These are phyloP conservation scores for Mastigias papua DNA, from an alignment of 30 jellyfish, hydroid and myxozoan genomes.

Conservation along the genomic window DNA sequence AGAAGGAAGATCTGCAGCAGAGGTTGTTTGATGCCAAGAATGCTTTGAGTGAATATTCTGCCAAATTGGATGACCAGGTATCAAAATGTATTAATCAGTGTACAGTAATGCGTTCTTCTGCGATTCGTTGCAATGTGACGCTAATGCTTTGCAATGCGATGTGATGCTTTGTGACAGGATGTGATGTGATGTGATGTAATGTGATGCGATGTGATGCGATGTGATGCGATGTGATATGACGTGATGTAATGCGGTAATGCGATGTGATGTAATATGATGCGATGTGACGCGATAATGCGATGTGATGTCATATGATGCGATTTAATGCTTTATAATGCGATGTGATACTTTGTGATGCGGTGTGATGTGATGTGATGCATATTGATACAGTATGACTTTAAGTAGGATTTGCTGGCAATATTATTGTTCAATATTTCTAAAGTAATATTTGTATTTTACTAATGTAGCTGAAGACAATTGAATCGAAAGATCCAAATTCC, in stretches of 20 bases:
- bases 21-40: constrained; percentile 80
- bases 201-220: not conserved
- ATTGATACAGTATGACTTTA: no score
- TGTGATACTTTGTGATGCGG: no score
- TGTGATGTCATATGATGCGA: not conserved
- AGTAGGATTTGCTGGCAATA: no score
- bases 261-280: not conserved
- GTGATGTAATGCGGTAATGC: not conserved
- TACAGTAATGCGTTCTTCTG: not conserved
- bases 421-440: not conserved
- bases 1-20: constrained; percentile 79
- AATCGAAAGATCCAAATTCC: constrained; percentile 78
- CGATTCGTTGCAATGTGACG: not conserved
- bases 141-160: not conserved
- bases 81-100: no score
- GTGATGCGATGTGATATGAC: not conserved
- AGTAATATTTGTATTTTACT: not conserved
- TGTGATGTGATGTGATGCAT: no score
- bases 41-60: constrained; percentile 82
- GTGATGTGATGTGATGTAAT: no score
- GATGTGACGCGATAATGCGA: not conserved
- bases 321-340: not conserved
- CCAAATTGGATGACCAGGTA: constrained; percentile 89
- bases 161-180: not conserved
- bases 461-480: constrained; percentile 71